phyloP scores from a whole-genome alignment of 2,888 invertebrate species.

The Epirrita christyi region DNA sequence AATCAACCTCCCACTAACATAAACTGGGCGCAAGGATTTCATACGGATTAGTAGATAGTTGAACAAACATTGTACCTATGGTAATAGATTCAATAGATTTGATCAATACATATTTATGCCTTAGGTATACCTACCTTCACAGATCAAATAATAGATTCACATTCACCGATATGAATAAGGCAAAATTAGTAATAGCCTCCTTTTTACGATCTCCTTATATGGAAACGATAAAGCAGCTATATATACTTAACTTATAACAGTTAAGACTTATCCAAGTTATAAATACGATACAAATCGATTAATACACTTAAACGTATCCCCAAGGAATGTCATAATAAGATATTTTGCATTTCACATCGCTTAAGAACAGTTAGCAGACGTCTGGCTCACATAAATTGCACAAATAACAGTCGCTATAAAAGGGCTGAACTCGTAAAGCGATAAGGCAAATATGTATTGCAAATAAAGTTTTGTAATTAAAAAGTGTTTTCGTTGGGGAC shows the following conservation, averaged over 20 bases:
- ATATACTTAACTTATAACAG: conserved; percentile 8
- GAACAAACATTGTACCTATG: conserved; percentile 38
- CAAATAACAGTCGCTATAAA: conserved; percentile 17
- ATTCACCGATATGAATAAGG: conserved; percentile 38
- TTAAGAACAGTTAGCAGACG: conserved; percentile 25
- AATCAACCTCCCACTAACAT: conserved; percentile 52
- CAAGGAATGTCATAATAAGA: conserved; percentile 40
- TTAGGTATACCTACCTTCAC: conserved; percentile 23
- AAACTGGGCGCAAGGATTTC: conserved; percentile 39
- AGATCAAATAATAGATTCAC: conserved; percentile 33
- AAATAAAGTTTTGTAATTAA: conserved; percentile 35
- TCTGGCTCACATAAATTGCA: conserved; percentile 12
- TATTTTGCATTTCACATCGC: conserved; percentile 47
- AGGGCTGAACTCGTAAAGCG: conserved; percentile 5
- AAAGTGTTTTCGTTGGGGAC: conserved; percentile 29
- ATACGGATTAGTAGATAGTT: conserved; percentile 43
- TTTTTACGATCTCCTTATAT: conserved; percentile 45
- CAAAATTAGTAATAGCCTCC: conserved; percentile 44
- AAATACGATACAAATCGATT: conserved; percentile 43
- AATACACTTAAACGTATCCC: conserved; percentile 32
- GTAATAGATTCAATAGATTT: conserved; percentile 33
- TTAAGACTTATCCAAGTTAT: conserved; percentile 41
- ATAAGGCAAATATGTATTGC: conserved; percentile 8
- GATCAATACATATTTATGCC: conserved; percentile 34
- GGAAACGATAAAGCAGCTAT: conserved; percentile 30